Evolutionary conservation across 2,113 vertebrate species (phyloP), one percentile per base, ranked within the genome.

Genomic region (Laticauda colubrina): DNA sequence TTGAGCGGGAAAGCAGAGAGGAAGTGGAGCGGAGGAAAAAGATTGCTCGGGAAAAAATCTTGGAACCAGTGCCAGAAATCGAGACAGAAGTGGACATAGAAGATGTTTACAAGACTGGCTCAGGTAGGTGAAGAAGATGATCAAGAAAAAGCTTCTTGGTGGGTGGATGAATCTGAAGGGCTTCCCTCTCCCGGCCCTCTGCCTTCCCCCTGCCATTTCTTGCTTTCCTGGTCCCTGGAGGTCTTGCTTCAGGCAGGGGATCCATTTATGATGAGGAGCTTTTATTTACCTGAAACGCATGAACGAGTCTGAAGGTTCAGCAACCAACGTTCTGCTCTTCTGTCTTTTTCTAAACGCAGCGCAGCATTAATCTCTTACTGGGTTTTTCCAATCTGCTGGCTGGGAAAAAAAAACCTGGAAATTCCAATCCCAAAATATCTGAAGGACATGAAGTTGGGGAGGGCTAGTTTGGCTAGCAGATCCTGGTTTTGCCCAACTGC

Each of bases 21-120:
- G 98, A 99, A 69, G 98, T 99, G 88, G 98, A 98, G 93, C 98
- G 95, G 91, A 97, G 98, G 89, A 99, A 99, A 97, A 98, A 98
- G 96, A 54, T 97, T 2, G 97, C 98, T 20, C 97, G 86, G 56
- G 98, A 99, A 94, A 98, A 98, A 61, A 94, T 98, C 43, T 94
- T 99, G 43, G 96, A 98, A 92, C 96, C 95, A 0, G 95, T 98
- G 26, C 96, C 96, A 4, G 98, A 98, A 18, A 97, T 97, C 53
- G 97, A 98, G 88, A 94, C 98, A 59, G 98, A 99, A 94, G 95
- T 98, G 43, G 96, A 98, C 95, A 98, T 99, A 89, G 93, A 95
- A 59, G 97, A 98, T 43, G 97, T 99, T 92, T 99, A 98, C 93
- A 98, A 98, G 81, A 95, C 98, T 34, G 98, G 98, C 0, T 98